Base-by-base conservation (phyloP, 2,888 invertebrate genomes). In the Oligia latruncula region DNA sequence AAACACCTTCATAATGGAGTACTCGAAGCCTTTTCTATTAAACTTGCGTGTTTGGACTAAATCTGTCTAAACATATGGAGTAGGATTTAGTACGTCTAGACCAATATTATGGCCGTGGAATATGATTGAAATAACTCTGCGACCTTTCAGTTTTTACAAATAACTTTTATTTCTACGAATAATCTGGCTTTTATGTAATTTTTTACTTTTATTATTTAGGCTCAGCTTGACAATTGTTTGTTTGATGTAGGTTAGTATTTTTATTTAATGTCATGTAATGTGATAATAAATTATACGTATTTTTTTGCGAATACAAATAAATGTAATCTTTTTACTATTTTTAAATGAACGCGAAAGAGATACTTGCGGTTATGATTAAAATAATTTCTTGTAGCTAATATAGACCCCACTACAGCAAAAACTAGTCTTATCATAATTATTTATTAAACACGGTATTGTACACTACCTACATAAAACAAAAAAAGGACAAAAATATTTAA, bases 71-170 rank as follows among this genome's bases (percentile, higher is more conserved):
- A 84, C 82, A 80, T 64, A 82, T 85, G 78, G 71, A 80, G 67
- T 43, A 79, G 78, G 85, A 87, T 89, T 89, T 86, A 89, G 77
- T 88, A 62, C 58, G 89, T 89, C 88, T 89, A 89, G 89, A 89
- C 89, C 74, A 72, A 80, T 80, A 73, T 80, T 78, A 87, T 71
- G 67, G 29, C 66, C 29, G 73, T 77, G 72, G 81, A 83, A 81
- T 87, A 77, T 86, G 81, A 81, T 82, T 82, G 74, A 77, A 79
- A 77, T 66, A 66, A 66, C 74, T 73, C 64, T 46, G 66, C 35
- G 83, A 77, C 77, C 77, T 85, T 81, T 74, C 1, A 29, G 29
- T 75, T 77, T 82, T 70, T 73, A 74, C 55, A 75, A 71, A 78
- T 77, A 62, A 81, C 46, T 17, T 74, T 15, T 74, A 58, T 78